phyloP scores from a whole-genome alignment of 1,140 invertebrate species.

The Scaptomyza pallida region DNA sequence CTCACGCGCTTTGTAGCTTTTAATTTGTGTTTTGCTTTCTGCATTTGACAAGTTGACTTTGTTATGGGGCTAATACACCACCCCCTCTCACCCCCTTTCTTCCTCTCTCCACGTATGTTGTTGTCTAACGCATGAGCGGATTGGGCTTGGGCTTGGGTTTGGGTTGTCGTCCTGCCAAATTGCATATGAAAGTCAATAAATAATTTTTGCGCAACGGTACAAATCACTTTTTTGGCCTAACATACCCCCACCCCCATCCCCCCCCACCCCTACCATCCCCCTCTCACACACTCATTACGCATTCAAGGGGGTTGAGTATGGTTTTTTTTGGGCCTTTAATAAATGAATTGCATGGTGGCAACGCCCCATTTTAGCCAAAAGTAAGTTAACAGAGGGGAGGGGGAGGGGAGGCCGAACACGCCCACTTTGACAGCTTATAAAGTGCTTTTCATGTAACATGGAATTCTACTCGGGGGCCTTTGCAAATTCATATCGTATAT shows the following conservation, averaged over 20 bases:
- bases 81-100: too few relatives aligned
- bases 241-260: too few relatives aligned
- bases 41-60: constrained; percentile 65
- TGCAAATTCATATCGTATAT: constrained; percentile 1
- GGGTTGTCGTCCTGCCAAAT: constrained; percentile 54
- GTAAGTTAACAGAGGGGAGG: neutral
- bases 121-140: neutral
- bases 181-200: constrained; percentile 81
- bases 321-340: constrained; percentile 39
- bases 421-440: constrained; percentile 22
- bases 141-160: neutral
- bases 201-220: constrained; percentile 50
- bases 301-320: constrained; percentile 45
- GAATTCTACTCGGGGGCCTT: neutral
- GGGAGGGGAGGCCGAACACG: constrained; percentile 11
- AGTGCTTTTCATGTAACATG: constrained; percentile 8
- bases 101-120: neutral
- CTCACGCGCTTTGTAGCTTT: constrained; percentile 41
- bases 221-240: constrained; percentile 18
- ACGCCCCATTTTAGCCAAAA: neutral
- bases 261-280: too few relatives aligned
- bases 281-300: constrained; percentile 56
- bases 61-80: constrained; percentile 12
- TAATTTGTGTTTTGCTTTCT: constrained; percentile 61
- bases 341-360: constrained; percentile 44